A percentile compares a stretch with the other conserved stretches of the same genome.
These are phyloP conservation scores for Lytechinus pictus DNA, from an alignment of 35 echinoderm and acorn worm genomes.

Conservation along the genomic window DNA sequence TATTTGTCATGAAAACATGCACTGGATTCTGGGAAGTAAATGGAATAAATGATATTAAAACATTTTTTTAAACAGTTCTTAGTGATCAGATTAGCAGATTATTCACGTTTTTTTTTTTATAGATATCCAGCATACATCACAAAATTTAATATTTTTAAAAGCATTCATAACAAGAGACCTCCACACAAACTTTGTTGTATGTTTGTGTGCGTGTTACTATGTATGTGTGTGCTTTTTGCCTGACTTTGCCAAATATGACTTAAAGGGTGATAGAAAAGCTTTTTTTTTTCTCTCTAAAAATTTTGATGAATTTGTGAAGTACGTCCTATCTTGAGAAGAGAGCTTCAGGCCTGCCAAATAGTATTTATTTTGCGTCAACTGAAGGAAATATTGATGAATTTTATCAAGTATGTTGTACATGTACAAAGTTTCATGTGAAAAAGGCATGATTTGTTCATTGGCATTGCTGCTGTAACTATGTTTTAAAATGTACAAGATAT, in stretches of 20 bases:
- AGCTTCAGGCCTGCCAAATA: not conserved
- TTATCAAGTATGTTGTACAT: not conserved
- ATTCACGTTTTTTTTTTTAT: not conserved
- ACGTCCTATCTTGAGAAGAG: conserved; percentile 9
- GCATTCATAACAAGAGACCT: not conserved
- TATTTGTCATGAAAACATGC: too few species aligned
- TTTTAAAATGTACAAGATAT: not conserved
- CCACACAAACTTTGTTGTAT: not conserved
- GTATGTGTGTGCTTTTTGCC: not conserved
- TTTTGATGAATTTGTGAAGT: not conserved
- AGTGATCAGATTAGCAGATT: not conserved
- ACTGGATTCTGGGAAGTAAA: not conserved
- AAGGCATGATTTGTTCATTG: not conserved
- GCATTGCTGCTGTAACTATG: not conserved
- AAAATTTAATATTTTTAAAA: not conserved
- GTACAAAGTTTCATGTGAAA: not conserved
- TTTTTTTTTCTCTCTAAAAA: not conserved
- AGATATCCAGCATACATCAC: not conserved
- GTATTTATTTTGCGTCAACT: not conserved
- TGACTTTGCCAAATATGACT: conserved; percentile 11
- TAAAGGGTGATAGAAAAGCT: not conserved
- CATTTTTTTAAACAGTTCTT: not conserved
- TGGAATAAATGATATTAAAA: not conserved
- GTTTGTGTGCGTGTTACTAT: not conserved
- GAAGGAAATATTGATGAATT: not conserved